Base-by-base conservation (phyloP, 2,797 vertebrate genomes). In the Myotis pilosus region DNA sequence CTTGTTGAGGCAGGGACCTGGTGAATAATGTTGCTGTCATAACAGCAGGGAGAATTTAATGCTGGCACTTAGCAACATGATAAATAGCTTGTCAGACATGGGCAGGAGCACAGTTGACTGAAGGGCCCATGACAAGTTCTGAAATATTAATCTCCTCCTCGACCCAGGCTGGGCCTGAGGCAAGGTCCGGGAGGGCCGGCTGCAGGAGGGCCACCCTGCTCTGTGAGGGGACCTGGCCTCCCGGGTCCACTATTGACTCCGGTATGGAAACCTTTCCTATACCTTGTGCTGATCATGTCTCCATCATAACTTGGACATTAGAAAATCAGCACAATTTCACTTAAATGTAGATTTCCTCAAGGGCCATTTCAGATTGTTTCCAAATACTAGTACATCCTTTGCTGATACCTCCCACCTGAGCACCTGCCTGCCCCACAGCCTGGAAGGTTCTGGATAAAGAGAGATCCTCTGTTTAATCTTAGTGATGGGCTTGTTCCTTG, bases 21-120 rank as follows among this genome's bases (percentile, higher is more conserved):
- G 98, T 99, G 99, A 99, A 99, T 99, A 99, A 99, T 99, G 99
- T 98, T 97, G 98, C 99, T 99, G 99, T 99, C 99, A 99, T 99
- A 99, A 99, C 98, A 99, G 98, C 97, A 28, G 97, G 98, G 98
- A 99, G 99, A 99, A 99, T 99, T 99, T 99, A 99, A 99, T 97
- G 99, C 99, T 99, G 99, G 99, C 98, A 99, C 99, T 99, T 99
- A 99, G 98, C 98, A 96, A 96, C 79, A 97, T 99, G 99, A 99
- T 99, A 98, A 99, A 99, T 99, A 98, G 98, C 98, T 99, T 98
- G 99, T 99, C 99, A 98, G 97, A 97, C 97, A 89, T 81, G 95
- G 97, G 97, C 97, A 97, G 97, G 95, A 97, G 98, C 98, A 97
- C 86, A 97, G 98, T 97, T 96, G 96, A 98, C 98, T 97, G 97